Evolutionary conservation across 2,888 invertebrate genomes (phyloP).

Genomic region (Xestobium rufovillosum): DNA sequence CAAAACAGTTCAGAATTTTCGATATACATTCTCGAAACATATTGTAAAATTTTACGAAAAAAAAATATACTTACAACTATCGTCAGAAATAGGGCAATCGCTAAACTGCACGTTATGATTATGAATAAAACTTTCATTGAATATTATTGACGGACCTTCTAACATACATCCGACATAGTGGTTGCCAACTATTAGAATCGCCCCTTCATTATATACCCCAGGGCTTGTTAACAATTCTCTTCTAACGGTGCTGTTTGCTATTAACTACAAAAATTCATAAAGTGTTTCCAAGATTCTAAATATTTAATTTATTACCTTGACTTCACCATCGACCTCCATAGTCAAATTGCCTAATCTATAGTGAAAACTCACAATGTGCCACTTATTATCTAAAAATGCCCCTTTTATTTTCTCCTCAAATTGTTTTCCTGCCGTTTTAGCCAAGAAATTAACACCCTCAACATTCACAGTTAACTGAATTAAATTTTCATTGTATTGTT

Average conservation of each 20-base stretch:
- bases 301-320: slow-evolving; percentile 44
- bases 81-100: slow-evolving; percentile 64
- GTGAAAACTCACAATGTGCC: slow-evolving; percentile 68
- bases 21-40: too few species aligned
- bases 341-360: slow-evolving; percentile 55
- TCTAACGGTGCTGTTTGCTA: slow-evolving; percentile 74
- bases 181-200: slow-evolving; percentile 70
- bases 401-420: slow-evolving; percentile 59
- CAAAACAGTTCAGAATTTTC: too few species aligned
- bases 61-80: slow-evolving; percentile 56
- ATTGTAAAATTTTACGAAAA: too few species aligned
- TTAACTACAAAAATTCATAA: slow-evolving; percentile 45
- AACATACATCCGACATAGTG: slow-evolving; percentile 76
- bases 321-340: slow-evolving; percentile 46
- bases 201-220: slow-evolving; percentile 62
- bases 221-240: slow-evolving; percentile 65
- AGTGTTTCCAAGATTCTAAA: slow-evolving; percentile 3
- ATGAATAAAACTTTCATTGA: slow-evolving; percentile 56
- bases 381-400: slow-evolving; percentile 69
- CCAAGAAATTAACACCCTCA: slow-evolving; percentile 47
- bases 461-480: slow-evolving; percentile 37
- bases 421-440: slow-evolving; percentile 41
- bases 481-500: slow-evolving; percentile 52
- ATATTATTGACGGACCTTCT: slow-evolving; percentile 80
- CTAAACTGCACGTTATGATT: slow-evolving; percentile 64